Conservation (phyloP, 2,797 vertebrate genomes). For the Pterois miles region DNA sequence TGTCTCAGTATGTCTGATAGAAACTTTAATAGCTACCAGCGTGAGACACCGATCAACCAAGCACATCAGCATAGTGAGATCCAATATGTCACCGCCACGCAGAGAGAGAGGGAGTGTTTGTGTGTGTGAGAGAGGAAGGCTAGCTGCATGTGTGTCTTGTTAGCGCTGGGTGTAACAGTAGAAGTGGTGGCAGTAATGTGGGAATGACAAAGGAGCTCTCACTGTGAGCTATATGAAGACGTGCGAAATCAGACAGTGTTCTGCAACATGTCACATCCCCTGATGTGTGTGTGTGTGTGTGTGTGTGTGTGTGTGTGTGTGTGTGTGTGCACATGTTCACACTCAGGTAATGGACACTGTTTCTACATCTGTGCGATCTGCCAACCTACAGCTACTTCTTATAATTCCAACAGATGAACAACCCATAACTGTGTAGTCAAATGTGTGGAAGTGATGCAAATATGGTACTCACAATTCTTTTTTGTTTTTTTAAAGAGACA, state of each 20-base stretch:
- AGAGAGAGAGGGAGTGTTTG: constrained; percentile 30
- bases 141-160: constrained; percentile 52
- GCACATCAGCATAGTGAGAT: constrained; percentile 71
- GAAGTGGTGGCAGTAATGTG: constrained; percentile 65
- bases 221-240: constrained; percentile 66
- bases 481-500: neutral
- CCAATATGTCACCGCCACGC: constrained; percentile 70
- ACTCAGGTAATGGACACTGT: neutral
- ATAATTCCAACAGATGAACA: neutral
- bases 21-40: constrained; percentile 75
- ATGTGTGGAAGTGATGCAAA: neutral
- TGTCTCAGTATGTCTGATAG: constrained; percentile 59
- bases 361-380: neutral
- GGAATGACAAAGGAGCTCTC: constrained; percentile 64
- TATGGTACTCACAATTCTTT: neutral
- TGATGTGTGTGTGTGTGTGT: neutral
- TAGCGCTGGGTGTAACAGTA: constrained; percentile 57
- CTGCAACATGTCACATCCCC: constrained; percentile 37
- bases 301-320: neutral
- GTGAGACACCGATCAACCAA: constrained; percentile 69
- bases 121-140: neutral
- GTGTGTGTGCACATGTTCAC: neutral
- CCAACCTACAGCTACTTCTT: neutral
- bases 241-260: constrained; percentile 32
- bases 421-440: neutral